Base-by-base conservation (phyloP, 2,888 invertebrate genomes). In the Mechanitis mazaeus region DNA sequence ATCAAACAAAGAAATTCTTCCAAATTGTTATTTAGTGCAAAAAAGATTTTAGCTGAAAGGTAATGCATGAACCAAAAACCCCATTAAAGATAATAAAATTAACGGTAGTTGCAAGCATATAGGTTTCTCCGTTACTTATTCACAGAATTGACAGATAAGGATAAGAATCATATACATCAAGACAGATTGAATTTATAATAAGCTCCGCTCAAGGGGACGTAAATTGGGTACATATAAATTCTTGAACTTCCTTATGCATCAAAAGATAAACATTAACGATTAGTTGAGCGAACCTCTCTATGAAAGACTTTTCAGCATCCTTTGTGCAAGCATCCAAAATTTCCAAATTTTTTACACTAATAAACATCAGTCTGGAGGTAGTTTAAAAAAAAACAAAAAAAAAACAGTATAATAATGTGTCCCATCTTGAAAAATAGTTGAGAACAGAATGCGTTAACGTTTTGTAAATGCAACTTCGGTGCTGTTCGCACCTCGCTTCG, bases 61-160 rank as follows among this genome's bases (percentile, higher is more conserved):
- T 72, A 69, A 71, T 70, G 71, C 71, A 67, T 72, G 84, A 69
- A 73, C 84, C 77, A 79, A 73, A 82, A 86, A 85, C 84, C 84
- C 73, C 80, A 79, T 82, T 85, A 76, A 67, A 75, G 74, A 81
- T 83, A 81, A 84, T 81, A 79, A 79, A 81, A 72, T 70, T 67
- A 83, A 86, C 87, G 85, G 87, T 88, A 84, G 81, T 81, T 67
- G 75, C 75, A 68, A 74, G 76, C 9, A 80, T 82, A 85, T 81
- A 71, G 81, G 75, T 77, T 80, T 69, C 72, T 63, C 85, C 87
- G 88, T 87, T 86, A 88, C 20, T 20, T 20, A 72, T 77, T 79
- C 78, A 78, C 75, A 81, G 77, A 79, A 78, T 68, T 76, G 75
- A 78, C 83, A 81, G 82, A 82, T 84, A 84, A 85, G 83, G 85